Percentiles rank a stretch among this genome's conserved stretches.
phyloP scores from a whole-genome alignment of 1,140 invertebrate genomes.

The Macrosteles quadrilineatus region DNA sequence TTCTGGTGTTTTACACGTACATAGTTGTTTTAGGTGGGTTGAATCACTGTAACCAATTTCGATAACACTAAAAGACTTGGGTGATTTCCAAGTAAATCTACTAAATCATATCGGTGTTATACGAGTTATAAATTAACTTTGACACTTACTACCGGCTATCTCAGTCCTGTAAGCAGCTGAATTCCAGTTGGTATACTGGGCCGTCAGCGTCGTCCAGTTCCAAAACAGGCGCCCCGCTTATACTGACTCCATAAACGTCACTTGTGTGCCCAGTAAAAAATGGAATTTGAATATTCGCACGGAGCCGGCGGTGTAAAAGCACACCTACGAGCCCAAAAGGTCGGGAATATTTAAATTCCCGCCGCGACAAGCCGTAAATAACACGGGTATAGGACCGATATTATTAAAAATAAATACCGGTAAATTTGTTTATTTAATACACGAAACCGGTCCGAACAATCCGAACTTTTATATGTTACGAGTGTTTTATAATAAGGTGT shows the following conservation, averaged over 20 bases:
- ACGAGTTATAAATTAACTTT: no score
- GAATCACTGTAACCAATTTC: no score
- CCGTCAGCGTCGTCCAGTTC: no score
- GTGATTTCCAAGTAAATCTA: no score
- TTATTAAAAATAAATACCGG: conserved; percentile 26
- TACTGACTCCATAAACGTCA: conserved; percentile 18
- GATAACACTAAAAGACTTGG: no score
- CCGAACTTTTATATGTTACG: conserved; percentile 21
- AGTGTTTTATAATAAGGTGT: conserved; percentile 23
- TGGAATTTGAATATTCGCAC: conserved; percentile 23
- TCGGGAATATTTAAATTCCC: conserved; percentile 1
- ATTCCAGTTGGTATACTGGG: no score
- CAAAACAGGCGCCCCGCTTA: no score
- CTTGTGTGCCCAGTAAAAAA: background rate
- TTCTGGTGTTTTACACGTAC: no score
- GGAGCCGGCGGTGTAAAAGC: background rate
- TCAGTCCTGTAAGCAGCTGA: no score
- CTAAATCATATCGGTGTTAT: no score
- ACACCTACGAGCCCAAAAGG: conserved; percentile 18
- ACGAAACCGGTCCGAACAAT: conserved; percentile 23
- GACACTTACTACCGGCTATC: no score
- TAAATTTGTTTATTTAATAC: conserved; percentile 27
- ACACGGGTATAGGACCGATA: conserved; percentile 3
- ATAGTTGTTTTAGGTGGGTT: no score
- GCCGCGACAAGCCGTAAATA: conserved; percentile 18